Conservation (phyloP, 2,797 vertebrate species). For the Gallinago solitaria region DNA sequence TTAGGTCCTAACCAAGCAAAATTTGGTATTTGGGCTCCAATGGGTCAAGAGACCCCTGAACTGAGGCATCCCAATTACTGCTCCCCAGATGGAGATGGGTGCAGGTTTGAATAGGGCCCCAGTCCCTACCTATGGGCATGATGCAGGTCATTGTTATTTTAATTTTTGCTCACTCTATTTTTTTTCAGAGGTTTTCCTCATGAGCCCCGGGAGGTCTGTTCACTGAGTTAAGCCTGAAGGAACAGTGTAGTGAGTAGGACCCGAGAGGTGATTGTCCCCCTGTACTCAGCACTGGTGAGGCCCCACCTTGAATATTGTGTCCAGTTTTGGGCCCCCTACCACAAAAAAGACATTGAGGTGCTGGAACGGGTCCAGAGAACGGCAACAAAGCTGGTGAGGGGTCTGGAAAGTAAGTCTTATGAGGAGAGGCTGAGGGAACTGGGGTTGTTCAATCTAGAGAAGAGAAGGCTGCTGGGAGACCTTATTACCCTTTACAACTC, state of each 20-base stretch:
- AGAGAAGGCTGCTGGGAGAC: too few relatives aligned
- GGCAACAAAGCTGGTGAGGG: too few relatives aligned
- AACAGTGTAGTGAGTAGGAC: neutral
- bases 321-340: too few relatives aligned
- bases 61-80: neutral
- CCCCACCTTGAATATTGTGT: too few relatives aligned
- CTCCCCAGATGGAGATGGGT: neutral
- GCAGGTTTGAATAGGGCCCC: neutral
- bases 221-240: neutral
- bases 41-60: neutral
- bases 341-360: too few relatives aligned
- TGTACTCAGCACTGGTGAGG: too few relatives aligned
- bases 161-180: neutral
- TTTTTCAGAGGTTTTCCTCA: neutral
- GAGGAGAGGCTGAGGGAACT: too few relatives aligned
- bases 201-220: neutral
- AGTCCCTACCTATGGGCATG: neutral
- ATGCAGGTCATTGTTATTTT: neutral
- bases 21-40: neutral
- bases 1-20: neutral
- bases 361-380: too few relatives aligned
- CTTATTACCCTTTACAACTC: too few relatives aligned
- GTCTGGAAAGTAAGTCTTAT: too few relatives aligned
- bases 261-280: too few relatives aligned
- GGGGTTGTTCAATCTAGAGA: too few relatives aligned